Conservation (phyloP, 2,888 invertebrate genomes). For the Aspidapion aeneum region DNA sequence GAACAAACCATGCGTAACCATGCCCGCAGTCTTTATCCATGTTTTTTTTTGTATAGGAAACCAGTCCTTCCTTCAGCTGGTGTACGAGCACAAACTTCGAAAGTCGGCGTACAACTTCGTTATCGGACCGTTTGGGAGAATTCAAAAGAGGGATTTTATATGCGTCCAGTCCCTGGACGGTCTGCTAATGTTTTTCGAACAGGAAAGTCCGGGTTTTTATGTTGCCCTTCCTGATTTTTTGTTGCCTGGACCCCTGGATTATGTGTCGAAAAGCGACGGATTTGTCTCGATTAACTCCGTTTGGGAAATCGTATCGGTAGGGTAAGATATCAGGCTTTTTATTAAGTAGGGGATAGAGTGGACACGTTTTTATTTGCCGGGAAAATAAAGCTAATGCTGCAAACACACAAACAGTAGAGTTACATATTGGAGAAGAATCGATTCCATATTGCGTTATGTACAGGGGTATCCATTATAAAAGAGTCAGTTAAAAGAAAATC, state of each 20-base stretch:
- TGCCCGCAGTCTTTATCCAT: no score
- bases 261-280: slow-evolving; percentile 76
- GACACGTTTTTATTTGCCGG: no score
- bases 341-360: no score
- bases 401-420: no score
- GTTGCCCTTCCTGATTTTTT: slow-evolving; percentile 76
- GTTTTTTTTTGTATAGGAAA: no score
- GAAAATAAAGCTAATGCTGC: no score
- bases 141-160: slow-evolving; percentile 79
- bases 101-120: slow-evolving; percentile 75
- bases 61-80: slow-evolving; percentile 63
- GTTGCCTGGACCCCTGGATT: slow-evolving; percentile 81
- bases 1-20: no score
- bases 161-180: slow-evolving; percentile 92
- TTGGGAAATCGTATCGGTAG: slow-evolving; percentile 84
- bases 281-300: slow-evolving; percentile 80
- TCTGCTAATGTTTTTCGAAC: slow-evolving; percentile 85
- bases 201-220: slow-evolving; percentile 83
- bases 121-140: slow-evolving; percentile 83
- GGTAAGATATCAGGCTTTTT: slow-evolving; percentile 58
- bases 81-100: slow-evolving; percentile 79
- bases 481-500: no score
- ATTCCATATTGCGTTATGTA: no score
- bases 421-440: no score
- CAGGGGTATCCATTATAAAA: no score